Evolutionary conservation across 2,888 invertebrate genomes (phyloP), one percentile per base, ranked within the genome.

Genomic region (Aphelenchoides bicaudatus): DNA sequence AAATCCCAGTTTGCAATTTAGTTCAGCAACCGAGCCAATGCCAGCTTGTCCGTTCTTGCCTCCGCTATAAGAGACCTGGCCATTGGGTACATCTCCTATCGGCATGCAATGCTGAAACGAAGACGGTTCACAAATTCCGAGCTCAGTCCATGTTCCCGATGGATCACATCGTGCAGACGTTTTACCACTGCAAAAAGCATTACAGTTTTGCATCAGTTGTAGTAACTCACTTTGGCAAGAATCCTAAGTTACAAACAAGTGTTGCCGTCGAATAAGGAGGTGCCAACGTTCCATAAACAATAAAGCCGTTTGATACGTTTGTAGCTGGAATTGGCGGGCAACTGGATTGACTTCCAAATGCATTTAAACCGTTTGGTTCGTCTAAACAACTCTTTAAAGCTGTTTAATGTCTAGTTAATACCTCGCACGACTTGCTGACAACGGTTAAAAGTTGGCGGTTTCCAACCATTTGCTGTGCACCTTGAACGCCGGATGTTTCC

Each of bases 201-300:
- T 19, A n/a, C 43, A 43, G 43, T 43, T 43, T 25, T 43, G 23
- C 16, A 43, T 19, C 10, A 10, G 8, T 43, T 19, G 16, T 34
- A 13, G 34, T 34, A 34, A n/a, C n/a, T n/a, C n/a, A n/a, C n/a
- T n/a, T 30, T 0, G 62, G 56, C 3, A 46, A 60, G 25, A 64
- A 63, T 16, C 70, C 72, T 13, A 67, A 48, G 46, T 63, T 54
- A 59, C 73, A 71, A 23, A 53, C 55, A 2, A 73, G 61, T 2
- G 65, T 68, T 6, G 68, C 72, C 1, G 62, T 61, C 2, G 72
- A 67, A 19, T 66, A 62, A 4, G 53, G 51, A 5, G 58, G 27
- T n/a, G 63, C 63, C n/a, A 59, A 47, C 1, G 53, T 34, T 10
- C 53, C 58, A 52, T 68, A 68, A 16, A 48, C 39, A 8, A 70